A percentile compares a stretch with the other conserved stretches of the same genome.
These are phyloP conservation scores for Clinocottus analis DNA, from an alignment of 2,113 vertebrate species.

Conservation along the genomic window DNA sequence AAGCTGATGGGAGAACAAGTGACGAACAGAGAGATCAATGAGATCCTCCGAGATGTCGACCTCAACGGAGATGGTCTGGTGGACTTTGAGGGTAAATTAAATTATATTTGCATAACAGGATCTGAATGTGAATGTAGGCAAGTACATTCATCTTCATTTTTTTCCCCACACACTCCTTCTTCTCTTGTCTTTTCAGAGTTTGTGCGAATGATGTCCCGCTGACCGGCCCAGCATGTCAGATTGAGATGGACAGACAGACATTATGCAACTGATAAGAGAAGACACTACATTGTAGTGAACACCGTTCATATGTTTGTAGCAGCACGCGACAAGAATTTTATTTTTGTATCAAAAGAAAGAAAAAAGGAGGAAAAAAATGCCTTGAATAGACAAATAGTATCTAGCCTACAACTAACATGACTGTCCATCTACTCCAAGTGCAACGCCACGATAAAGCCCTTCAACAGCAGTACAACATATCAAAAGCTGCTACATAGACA, in stretches of 20 bases:
- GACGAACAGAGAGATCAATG: conserved; percentile 90
- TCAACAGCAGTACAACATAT: conserved; percentile 50
- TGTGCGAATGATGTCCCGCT: conserved; percentile 87
- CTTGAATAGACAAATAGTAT: conserved; percentile 1
- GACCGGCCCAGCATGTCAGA: conserved; percentile 49
- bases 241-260: conserved; percentile 11
- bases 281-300: conserved; percentile 27
- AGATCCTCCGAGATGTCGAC: conserved; percentile 92
- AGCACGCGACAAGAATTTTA: conserved; percentile 35
- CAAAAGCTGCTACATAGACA: conserved; percentile 26
- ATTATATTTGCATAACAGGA: not conserved
- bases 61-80: conserved; percentile 93
- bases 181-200: conserved; percentile 76
- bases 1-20: conserved; percentile 93
- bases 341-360: conserved; percentile 59
- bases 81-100: conserved; percentile 91
- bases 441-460: conserved; percentile 16
- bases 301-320: conserved; percentile 29
- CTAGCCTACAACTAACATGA: conserved; percentile 3
- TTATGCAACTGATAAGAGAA: conserved; percentile 36
- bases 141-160: not conserved
- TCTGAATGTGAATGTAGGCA: not conserved
- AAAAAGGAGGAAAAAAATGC: not conserved
- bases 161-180: not conserved
- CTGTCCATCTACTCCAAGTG: conserved; percentile 24